Percentiles rank a stretch among this genome's conserved stretches.
Conservation (phyloP, 2,888 invertebrate genomes). For the Rhaphigaster nebulosa region DNA sequence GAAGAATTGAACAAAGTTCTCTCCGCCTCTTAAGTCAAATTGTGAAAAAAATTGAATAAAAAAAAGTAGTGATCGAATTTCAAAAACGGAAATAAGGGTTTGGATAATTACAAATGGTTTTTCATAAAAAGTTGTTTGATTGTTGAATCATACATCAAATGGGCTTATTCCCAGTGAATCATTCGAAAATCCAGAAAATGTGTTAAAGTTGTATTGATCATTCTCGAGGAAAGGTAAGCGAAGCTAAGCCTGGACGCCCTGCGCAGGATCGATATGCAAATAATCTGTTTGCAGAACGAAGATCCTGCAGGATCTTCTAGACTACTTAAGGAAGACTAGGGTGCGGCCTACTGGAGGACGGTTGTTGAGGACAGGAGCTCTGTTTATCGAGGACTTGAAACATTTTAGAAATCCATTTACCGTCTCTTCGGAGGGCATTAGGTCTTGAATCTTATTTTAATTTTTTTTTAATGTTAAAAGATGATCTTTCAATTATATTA, state of each 20-base stretch:
- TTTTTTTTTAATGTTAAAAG: background rate
- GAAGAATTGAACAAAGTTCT: no score
- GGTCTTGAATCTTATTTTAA: background rate
- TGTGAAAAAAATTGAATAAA: no score
- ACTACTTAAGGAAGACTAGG: slow-evolving; percentile 12
- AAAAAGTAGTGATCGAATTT: no score
- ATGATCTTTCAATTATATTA: background rate
- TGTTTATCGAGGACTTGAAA: slow-evolving; percentile 3
- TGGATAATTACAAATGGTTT: no score
- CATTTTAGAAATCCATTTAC: background rate
- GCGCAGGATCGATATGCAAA: slow-evolving; percentile 21
- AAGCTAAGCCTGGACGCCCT: background rate
- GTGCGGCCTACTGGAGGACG: background rate
- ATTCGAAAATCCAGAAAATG: no score
- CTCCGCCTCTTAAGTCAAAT: no score
- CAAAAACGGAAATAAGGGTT: no score
- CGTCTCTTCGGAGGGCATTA: background rate
- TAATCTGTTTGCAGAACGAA: background rate
- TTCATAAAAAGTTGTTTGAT: no score
- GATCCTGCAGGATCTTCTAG: background rate
- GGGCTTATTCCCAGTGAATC: no score
- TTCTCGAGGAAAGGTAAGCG: background rate
- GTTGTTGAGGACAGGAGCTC: background rate
- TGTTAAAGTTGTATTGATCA: background rate
- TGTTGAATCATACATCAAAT: no score